Percentiles rank a stretch among this genome's conserved stretches.
Conservation (phyloP, 2,797 vertebrate genomes). For the Aldrovandia affinis region DNA sequence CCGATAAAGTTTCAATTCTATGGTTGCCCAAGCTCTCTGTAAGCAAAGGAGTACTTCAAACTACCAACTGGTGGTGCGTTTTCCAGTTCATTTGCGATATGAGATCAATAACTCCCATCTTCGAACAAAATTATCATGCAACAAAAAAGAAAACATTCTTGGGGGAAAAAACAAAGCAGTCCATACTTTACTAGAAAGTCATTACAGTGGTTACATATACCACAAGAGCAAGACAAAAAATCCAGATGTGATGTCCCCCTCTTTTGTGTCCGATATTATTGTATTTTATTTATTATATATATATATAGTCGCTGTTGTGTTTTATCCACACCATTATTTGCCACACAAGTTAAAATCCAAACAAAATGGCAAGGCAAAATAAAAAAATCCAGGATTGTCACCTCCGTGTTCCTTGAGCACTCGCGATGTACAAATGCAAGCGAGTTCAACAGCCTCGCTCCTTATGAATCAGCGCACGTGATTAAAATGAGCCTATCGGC, state of each 20-base stretch:
- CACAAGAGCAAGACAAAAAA: slow-evolving; percentile 1
- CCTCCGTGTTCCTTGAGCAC: slow-evolving; percentile 56
- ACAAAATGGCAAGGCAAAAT: background rate
- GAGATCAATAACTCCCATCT: slow-evolving; percentile 44
- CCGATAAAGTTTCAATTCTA: slow-evolving; percentile 54
- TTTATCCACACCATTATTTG: slow-evolving; percentile 13
- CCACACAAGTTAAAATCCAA: slow-evolving; percentile 15
- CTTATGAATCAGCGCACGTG: slow-evolving; percentile 78
- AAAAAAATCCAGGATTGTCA: slow-evolving; percentile 35
- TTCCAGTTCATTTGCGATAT: slow-evolving; percentile 49
- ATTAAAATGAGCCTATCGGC: slow-evolving; percentile 68
- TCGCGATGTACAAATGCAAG: slow-evolving; percentile 57
- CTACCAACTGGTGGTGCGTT: slow-evolving; percentile 25
- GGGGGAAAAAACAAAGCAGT: background rate
- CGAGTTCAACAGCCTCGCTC: slow-evolving; percentile 62
- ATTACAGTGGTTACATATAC: background rate
- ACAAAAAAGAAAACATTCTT: slow-evolving; percentile 34
- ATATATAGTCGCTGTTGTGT: slow-evolving; percentile 13
- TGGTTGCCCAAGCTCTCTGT: slow-evolving; percentile 19
- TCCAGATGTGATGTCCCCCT: background rate
- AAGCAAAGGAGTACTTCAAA: slow-evolving; percentile 33
- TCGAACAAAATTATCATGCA: slow-evolving; percentile 30
- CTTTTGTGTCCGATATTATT: background rate
- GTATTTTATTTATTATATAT: no score
- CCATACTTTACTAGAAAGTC: slow-evolving; percentile 15